These are phyloP conservation scores for Pyrrhia umbra DNA, from an alignment of 2,888 invertebrate species.

Conservation along the genomic window DNA sequence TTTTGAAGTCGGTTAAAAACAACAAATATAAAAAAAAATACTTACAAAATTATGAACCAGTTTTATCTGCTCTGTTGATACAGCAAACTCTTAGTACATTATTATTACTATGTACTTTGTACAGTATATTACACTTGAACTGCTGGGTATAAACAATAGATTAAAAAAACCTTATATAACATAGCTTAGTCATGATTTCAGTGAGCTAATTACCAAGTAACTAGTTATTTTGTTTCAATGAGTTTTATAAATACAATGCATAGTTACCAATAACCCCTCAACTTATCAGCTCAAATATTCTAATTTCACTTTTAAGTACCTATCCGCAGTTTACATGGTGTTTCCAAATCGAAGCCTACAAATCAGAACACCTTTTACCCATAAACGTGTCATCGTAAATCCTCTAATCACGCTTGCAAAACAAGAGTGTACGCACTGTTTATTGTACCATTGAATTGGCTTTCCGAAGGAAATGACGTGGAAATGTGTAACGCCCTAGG, in stretches of 20 bases:
- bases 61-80: slow-evolving; percentile 12
- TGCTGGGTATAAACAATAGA: slow-evolving; percentile 17
- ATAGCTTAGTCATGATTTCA: slow-evolving; percentile 18
- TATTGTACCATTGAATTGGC: slow-evolving; percentile 71
- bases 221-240: slow-evolving; percentile 4
- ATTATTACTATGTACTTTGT: slow-evolving; percentile 15
- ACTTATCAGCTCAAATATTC: too few relatives aligned
- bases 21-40: neutral
- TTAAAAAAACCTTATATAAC: slow-evolving; percentile 34
- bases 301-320: too few relatives aligned
- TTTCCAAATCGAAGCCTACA: slow-evolving; percentile 10
- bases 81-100: slow-evolving; percentile 3
- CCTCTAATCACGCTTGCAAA: slow-evolving; percentile 47
- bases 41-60: neutral
- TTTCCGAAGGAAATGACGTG: slow-evolving; percentile 78
- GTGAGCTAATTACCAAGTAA: slow-evolving; percentile 9
- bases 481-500: slow-evolving; percentile 86
- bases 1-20: too few relatives aligned
- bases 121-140: slow-evolving; percentile 27
- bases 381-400: slow-evolving; percentile 42
- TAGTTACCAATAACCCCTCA: neutral
- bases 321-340: too few relatives aligned
- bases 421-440: slow-evolving; percentile 54
- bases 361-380: neutral
- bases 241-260: neutral